Evolutionary conservation across 1,140 invertebrate species (phyloP), one percentile per base, ranked within the genome.

Genomic region (Drosophila rhopaloa): DNA sequence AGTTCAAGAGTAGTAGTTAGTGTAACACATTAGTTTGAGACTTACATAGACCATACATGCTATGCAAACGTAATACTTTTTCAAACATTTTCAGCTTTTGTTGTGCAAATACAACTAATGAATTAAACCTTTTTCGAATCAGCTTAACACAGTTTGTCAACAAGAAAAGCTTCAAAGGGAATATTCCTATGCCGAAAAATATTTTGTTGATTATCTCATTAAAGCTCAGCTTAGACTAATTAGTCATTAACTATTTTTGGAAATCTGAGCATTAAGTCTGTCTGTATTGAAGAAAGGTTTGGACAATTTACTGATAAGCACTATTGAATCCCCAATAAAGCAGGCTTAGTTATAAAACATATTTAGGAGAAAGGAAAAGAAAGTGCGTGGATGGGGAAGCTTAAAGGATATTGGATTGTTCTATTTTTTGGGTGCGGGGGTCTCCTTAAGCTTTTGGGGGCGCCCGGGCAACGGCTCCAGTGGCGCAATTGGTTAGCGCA

Each of bases 401-500:
- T 68, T 44, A 66, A 68, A 68, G 65, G 65, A 68, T 44, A 68
- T 65, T n/a, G 6, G 46, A 65, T 53, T 68, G 38, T 65, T 50
- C 29, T 65, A 63, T 46, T 68, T 46, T 65, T 53, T 11, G 47
- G 44, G 29, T 27, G 37, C 44, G 57, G 71, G 35, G 95, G 95
- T 95, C 96, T 96, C 97, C 96, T 97, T 96, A 96, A 96, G 96
- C 96, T 97, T 97, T 97, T 97, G 97, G 97, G 97, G 97, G 96
- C 96, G 96, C 96, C 97, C 96, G 96, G 96, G 97, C 97, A 97
- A 97, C 97, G 97, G 95, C 96, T 96, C 96, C 96, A 97, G 97
- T 97, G 97, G 97, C 97, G 97, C 97, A 97, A 97, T 97, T 97
- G 97, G 97, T 98, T 97, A 98, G 97, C 97, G 97, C 97, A 97